Base-by-base conservation (phyloP, 2,888 invertebrate genomes). In the Drosophila stalkeri region DNA sequence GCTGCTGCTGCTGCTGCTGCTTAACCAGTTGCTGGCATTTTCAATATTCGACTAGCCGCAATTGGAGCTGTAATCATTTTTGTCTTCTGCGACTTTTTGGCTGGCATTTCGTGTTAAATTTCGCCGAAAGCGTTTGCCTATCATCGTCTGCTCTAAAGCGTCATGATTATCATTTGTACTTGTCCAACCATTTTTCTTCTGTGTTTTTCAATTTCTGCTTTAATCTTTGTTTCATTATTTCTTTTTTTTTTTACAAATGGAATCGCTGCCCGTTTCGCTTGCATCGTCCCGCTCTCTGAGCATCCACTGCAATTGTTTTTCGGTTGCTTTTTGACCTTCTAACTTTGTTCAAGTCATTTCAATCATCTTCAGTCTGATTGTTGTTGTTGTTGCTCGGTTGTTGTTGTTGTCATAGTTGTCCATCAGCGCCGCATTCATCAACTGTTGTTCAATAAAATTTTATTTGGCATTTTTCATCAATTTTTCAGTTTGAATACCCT, bases 111-210 rank as follows among this genome's bases (percentile, higher is more conserved):
- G 66, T 76, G 62, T 79, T 72, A 60, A 81, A 81, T 85, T 82
- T 78, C 76, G 76, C 86, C 86, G 46, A 75, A 76, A 85, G 86
- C 86, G 68, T 68, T 79, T 85, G 88, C 82, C 82, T 72, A 89
- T 87, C 86, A 82, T 72, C 75, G 76, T 75, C 75, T 71, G 56
- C 64, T 47, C 69, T 67, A 70, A 67, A 62, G 73, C 87, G 56
- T 64, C 77, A 75, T 81, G 80, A 72, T 71, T 68, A 82, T 76
- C 70, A 72, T 73, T 81, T 76, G 67, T 81, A 72, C 76, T 79
- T 64, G 76, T 75, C 68, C 65, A 73, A 55, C 52, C 8, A 54
- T 72, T 20, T 62, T 67, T 44, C 37, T 56, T 57, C n/a, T 37
- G 9, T 33, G 7, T 60, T 20, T 44, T 67, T 44, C 52, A 37